These are phyloP conservation scores for Enteromius afrohamiltoni DNA, from an alignment of 2,797 vertebrate genomes.

Conservation along the genomic window DNA sequence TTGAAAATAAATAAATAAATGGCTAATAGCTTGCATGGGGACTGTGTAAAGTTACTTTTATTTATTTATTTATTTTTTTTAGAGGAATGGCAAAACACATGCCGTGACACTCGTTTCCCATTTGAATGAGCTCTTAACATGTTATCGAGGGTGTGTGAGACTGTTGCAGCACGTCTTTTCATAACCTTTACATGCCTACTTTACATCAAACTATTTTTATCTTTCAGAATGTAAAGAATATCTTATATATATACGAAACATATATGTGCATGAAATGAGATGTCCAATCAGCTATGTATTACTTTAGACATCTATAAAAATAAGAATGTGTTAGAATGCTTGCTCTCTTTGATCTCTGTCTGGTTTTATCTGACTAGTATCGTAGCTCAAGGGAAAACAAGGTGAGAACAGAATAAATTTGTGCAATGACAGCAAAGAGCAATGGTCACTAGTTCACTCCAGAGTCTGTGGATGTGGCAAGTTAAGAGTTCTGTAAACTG, in stretches of 20 bases:
- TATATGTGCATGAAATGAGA: no score
- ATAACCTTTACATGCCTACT: no score
- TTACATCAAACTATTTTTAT: constrained; percentile 5
- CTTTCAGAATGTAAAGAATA: constrained; percentile 21
- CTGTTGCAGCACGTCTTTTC: background rate
- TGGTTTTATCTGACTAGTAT: constrained; percentile 6
- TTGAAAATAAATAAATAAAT: background rate
- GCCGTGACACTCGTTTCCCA: background rate
- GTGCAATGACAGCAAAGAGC: background rate
- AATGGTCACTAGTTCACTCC: background rate
- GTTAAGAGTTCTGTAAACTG: background rate
- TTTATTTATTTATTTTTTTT: background rate
- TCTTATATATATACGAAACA: background rate
- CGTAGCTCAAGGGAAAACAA: background rate
- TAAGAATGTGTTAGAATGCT: background rate
- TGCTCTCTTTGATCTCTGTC: constrained; percentile 3
- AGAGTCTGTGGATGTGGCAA: background rate
- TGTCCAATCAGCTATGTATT: no score
- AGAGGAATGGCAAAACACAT: background rate
- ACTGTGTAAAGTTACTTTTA: background rate
- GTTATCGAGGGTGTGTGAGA: background rate
- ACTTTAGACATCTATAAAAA: background rate
- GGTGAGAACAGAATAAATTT: background rate
- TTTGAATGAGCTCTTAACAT: background rate
- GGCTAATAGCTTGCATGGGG: background rate